phyloP scores from a whole-genome alignment of 37 sponge, comb jelly and placozoan genomes.

The Chondrilla cf. caribensis region DNA sequence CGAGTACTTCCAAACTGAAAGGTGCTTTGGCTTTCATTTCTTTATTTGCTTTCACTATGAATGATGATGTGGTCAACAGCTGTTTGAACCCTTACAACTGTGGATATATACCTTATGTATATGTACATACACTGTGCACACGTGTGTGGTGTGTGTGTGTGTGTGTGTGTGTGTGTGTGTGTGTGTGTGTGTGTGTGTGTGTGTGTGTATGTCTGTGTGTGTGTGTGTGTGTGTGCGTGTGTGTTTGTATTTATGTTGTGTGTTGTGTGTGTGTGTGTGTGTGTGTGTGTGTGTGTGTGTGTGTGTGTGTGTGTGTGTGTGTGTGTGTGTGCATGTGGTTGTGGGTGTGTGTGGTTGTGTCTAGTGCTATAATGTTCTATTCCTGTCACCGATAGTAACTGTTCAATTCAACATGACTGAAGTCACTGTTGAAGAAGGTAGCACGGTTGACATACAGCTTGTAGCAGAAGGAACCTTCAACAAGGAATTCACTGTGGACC shows the following conservation, averaged over 20 bases:
- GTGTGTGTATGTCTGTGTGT: constrained; percentile 25
- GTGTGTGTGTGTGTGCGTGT: constrained; percentile 19
- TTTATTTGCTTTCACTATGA: no score
- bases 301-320: constrained; percentile 10
- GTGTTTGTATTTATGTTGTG: not conserved
- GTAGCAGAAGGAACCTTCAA: no score
- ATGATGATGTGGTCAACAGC: no score
- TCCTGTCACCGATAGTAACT: no score
- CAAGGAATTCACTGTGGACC: no score
- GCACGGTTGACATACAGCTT: no score
- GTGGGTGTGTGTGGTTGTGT: not conserved
- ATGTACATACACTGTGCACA: not conserved
- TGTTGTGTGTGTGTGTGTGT: constrained; percentile 1
- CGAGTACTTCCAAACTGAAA: no score
- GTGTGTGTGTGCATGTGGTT: not conserved
- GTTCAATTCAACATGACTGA: no score
- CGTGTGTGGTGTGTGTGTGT: constrained; percentile 37
- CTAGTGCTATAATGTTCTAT: not conserved
- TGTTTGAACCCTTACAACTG: no score
- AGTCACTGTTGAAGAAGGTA: no score
- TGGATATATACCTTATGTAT: no score
- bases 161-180: constrained; percentile 36
- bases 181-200: constrained; percentile 25
- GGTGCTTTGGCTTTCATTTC: no score
- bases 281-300: constrained; percentile 22